Base-by-base conservation (phyloP, 2,113 vertebrate genomes). In the Microcebus ravelobensis region DNA sequence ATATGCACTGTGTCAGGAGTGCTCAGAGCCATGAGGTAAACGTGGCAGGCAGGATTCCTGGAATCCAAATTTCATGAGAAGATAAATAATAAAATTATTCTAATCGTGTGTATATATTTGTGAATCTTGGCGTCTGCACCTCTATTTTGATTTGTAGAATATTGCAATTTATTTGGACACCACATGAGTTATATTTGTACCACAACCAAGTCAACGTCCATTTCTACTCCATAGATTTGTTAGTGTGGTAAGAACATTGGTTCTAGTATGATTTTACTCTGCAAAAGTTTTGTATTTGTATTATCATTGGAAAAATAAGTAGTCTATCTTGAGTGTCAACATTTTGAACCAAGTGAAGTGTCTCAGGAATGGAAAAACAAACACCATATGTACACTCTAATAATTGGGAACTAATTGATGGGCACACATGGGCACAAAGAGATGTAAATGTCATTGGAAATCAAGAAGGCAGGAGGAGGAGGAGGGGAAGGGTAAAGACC, bases 131-230 rank as follows among this genome's bases (percentile, higher is more conserved):
- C 61, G 76, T 23, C 27, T 61, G 36, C 14, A 80, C 18, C 45
- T 90, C n/a, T 50, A 70, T 61, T 90, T 95, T 97, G 57, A 88
- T 59, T 88, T 70, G 20, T 48, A 90, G 12, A 79, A 79, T 65
- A 79, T 42, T 88, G 8, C 39, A 84, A 31, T 59, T 83, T 87
- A 7, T 93, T 93, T 88, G 61, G 59, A 81, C 23, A 29, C 31
- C 55, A 18, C n/a, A 27, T 61, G 3, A 86, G 63, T 88, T 88
- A 61, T 61, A 50, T 90, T 86, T 90, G 8, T 3, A 45, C 70
- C 8, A 74, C 71, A 65, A 74, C 27, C 13, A 68, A 73, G 71
- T 90, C 29, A 65, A 89, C 85, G 39, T 67, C 18, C 18, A 81
- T 87, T 90, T 87, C 55, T 55, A 82, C 14, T 34, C 25, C 27